Percentiles rank a stretch among this genome's conserved stretches.
phyloP scores from a whole-genome alignment of 1,140 invertebrate genomes.

The Trichogramma pretiosum region DNA sequence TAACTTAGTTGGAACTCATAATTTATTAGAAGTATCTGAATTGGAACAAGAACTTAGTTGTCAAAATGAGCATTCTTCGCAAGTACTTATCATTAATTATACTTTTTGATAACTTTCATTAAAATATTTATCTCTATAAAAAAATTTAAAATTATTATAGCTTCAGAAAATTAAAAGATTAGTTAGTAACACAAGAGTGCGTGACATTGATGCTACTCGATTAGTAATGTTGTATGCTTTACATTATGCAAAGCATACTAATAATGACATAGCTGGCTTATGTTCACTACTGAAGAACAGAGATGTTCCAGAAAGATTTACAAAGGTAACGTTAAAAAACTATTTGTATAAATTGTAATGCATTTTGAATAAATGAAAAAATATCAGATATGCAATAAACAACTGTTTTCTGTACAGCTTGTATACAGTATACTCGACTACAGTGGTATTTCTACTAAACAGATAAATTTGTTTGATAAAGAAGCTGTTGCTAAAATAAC shows the following conservation, averaged over 20 bases:
- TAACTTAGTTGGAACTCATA: slow-evolving; percentile 65
- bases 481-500: slow-evolving; percentile 85
- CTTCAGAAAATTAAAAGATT: slow-evolving; percentile 62
- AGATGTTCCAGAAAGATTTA: slow-evolving; percentile 51
- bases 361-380: no score
- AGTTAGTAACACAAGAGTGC: slow-evolving; percentile 60
- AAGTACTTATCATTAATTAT: slow-evolving; percentile 53
- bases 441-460: slow-evolving; percentile 65
- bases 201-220: slow-evolving; percentile 72
- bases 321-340: slow-evolving; percentile 37
- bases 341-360: neutral
- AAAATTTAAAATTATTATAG: slow-evolving; percentile 24
- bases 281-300: slow-evolving; percentile 64
- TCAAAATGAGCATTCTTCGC: slow-evolving; percentile 83
- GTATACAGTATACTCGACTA: slow-evolving; percentile 70
- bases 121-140: neutral
- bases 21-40: slow-evolving; percentile 88
- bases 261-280: slow-evolving; percentile 70
- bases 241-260: slow-evolving; percentile 82
- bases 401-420: slow-evolving; percentile 43
- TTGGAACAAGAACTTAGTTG: slow-evolving; percentile 93
- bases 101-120: slow-evolving; percentile 5
- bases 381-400: slow-evolving; percentile 4
- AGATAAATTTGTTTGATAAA: slow-evolving; percentile 76
- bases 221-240: slow-evolving; percentile 90